Evolutionary conservation across 2,888 invertebrate genomes (phyloP).

Genomic region (Leptinotarsa peninsularis): DNA sequence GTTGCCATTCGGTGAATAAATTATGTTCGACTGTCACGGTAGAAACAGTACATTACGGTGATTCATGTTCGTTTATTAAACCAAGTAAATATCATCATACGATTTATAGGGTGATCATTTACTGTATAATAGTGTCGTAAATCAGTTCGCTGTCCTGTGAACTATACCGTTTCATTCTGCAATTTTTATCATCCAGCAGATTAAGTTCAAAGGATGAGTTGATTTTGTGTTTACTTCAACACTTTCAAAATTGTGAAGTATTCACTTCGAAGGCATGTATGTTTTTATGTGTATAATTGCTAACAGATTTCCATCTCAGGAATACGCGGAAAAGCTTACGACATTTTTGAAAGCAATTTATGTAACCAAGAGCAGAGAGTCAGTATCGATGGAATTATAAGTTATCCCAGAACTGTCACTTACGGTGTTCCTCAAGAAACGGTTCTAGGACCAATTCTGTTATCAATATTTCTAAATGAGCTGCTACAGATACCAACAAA

Average conservation of each 20-base stretch:
- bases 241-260: too few species aligned
- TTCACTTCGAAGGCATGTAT: too few species aligned
- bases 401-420: too few species aligned
- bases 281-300: not conserved
- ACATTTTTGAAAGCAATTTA: too few species aligned
- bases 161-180: not conserved
- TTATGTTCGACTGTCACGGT: slow-evolving; percentile 11
- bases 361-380: too few species aligned
- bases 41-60: slow-evolving; percentile 17
- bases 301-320: not conserved
- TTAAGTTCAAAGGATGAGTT: not conserved
- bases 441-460: too few species aligned
- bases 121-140: slow-evolving; percentile 26
- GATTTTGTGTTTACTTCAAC: not conserved
- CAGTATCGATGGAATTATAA: too few species aligned
- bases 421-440: too few species aligned
- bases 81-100: slow-evolving; percentile 27
- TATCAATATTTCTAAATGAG: too few species aligned
- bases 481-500: too few species aligned
- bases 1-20: not conserved
- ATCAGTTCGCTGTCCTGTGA: not conserved
- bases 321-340: too few species aligned
- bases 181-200: not conserved
- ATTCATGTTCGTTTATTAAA: slow-evolving; percentile 25
- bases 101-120: slow-evolving; percentile 32